A percentile compares a stretch with the other conserved stretches of the same genome.
Evolutionary conservation across 2,113 vertebrate genomes (phyloP).

Genomic region (Strix uralensis): DNA sequence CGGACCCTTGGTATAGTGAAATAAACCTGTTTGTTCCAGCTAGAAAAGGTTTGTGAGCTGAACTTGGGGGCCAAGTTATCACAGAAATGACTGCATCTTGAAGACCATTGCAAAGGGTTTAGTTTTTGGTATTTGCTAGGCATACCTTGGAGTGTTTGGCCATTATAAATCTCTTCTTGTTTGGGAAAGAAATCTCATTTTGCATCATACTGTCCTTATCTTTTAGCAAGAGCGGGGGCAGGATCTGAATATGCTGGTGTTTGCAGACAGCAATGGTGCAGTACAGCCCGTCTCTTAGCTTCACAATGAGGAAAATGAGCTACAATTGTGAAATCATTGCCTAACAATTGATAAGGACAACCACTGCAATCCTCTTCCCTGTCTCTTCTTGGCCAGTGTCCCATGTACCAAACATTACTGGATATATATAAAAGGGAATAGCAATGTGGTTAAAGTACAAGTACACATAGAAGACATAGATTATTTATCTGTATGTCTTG

Average conservation of each 20-base stretch:
- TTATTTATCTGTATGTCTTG: not conserved
- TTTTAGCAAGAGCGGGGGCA: not conserved
- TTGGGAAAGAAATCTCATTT: conserved; percentile 34
- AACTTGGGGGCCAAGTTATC: not conserved
- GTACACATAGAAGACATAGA: not conserved
- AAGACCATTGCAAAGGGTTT: not conserved
- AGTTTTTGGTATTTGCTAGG: not conserved
- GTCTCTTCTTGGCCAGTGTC: not conserved
- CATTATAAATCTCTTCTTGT: conserved; percentile 5
- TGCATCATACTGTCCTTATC: conserved; percentile 1
- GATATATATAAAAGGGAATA: not conserved
- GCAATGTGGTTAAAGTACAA: not conserved
- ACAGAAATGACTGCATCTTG: not conserved
- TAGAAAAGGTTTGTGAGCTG: not conserved
- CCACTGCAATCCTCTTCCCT: conserved; percentile 17
- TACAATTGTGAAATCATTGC: conserved; percentile 55
- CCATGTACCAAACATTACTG: not conserved
- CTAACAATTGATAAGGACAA: conserved; percentile 48
- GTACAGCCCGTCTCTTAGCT: not conserved
- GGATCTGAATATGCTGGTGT: not conserved
- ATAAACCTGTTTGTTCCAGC: conserved; percentile 7
- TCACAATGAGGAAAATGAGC: not conserved
- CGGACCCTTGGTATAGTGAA: not conserved
- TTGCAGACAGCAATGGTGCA: conserved; percentile 9
- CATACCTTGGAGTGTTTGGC: not conserved